These are phyloP conservation scores for Caiman crocodilus DNA, from an alignment of 2,797 vertebrate species.

Conservation along the genomic window DNA sequence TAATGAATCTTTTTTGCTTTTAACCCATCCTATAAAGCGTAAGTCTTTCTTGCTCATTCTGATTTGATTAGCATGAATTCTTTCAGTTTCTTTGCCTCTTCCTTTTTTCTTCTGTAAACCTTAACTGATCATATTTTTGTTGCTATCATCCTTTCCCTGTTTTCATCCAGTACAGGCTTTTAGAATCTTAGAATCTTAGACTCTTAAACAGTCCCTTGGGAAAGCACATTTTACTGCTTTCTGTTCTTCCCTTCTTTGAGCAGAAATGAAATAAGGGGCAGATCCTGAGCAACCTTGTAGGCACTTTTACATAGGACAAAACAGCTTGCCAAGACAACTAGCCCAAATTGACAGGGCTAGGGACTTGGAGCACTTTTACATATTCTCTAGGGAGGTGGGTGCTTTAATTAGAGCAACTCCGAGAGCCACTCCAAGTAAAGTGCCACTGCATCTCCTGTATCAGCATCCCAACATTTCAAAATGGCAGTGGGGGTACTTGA, in stretches of 20 bases:
- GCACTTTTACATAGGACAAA: too few relatives aligned
- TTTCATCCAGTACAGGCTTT: neutral
- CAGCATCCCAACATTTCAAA: too few relatives aligned
- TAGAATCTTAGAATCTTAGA: neutral
- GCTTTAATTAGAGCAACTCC: too few relatives aligned
- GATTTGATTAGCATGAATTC: neutral
- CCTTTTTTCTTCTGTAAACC: neutral
- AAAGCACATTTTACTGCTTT: accelerated
- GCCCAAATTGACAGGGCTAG: too few relatives aligned
- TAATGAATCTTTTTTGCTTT: neutral
- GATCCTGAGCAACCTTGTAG: too few relatives aligned
- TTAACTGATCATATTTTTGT: neutral
- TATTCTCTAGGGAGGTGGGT: too few relatives aligned
- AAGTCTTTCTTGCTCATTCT: neutral
- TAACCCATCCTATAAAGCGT: accelerated
- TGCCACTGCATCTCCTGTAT: too few relatives aligned
- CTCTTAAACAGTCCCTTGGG: neutral
- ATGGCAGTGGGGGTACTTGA: too few relatives aligned
- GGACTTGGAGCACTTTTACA: too few relatives aligned
- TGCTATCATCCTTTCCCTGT: neutral
- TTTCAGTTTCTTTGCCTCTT: neutral
- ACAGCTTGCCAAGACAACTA: too few relatives aligned
- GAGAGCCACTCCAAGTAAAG: too few relatives aligned
- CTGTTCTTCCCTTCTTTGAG: neutral
- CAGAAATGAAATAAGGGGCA: neutral